Percentiles rank a stretch among this genome's conserved stretches.
phyloP scores from a whole-genome alignment of 2,797 vertebrate genomes.

The Alauda arvensis region DNA sequence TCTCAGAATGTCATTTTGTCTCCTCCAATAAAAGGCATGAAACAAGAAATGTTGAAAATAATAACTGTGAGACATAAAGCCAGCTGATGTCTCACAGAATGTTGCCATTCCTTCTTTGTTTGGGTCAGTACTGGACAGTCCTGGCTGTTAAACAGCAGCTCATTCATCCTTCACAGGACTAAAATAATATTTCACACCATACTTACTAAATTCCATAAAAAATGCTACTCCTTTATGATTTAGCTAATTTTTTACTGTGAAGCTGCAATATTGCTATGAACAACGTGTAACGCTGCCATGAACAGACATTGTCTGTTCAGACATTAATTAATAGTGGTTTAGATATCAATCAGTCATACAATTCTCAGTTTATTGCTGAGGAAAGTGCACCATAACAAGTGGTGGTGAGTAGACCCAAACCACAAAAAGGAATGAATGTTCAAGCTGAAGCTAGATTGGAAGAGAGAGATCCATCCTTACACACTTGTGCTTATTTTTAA shows the following conservation, averaged over 20 bases:
- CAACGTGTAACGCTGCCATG: rapidly evolving
- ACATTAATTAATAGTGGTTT: neutral
- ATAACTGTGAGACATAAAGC: neutral
- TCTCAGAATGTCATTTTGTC: neutral
- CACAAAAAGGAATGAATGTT: neutral
- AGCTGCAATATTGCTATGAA: neutral
- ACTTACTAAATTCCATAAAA: neutral
- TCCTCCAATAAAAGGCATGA: neutral
- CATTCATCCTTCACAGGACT: neutral
- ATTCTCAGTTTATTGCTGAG: neutral
- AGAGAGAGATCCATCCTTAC: neutral
- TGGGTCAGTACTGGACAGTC: neutral
- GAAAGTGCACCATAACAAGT: neutral
- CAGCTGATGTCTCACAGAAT: neutral
- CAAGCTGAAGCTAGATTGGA: neutral
- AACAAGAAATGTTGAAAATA: neutral
- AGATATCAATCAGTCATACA: neutral
- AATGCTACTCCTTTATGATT: neutral
- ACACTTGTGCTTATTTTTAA: neutral
- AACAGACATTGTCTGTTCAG: neutral
- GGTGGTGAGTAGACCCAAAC: neutral
- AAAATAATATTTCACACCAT: neutral
- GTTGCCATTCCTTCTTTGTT: neutral
- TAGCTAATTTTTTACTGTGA: neutral
- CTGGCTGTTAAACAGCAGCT: neutral